These are phyloP conservation scores for Calliphora vomitoria DNA, from an alignment of 2,888 invertebrate genomes.

Conservation along the genomic window DNA sequence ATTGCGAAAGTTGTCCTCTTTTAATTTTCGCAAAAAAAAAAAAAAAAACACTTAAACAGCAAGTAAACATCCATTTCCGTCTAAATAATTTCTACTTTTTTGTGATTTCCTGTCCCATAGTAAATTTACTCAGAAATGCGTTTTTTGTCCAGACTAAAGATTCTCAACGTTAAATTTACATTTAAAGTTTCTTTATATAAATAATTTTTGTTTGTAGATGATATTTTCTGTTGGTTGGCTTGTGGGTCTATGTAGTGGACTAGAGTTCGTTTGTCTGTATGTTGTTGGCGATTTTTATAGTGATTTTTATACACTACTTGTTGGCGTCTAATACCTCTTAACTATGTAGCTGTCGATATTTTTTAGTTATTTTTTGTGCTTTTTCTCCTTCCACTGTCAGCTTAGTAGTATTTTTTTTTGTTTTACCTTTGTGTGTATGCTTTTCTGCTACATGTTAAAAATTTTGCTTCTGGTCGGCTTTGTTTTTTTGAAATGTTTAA, in stretches of 20 bases:
- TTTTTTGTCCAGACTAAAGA: constrained; percentile 57
- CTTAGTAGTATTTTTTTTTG: constrained; percentile 29
- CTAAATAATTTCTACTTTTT: constrained; percentile 13
- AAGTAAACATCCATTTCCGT: constrained; percentile 20
- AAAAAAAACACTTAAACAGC: neutral
- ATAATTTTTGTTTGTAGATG: constrained; percentile 43
- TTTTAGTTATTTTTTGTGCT: constrained; percentile 21
- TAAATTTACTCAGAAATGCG: constrained; percentile 36
- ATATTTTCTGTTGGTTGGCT: neutral
- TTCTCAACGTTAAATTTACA: constrained; percentile 65
- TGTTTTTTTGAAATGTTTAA: constrained; percentile 62
- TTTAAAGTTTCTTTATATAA: constrained; percentile 39
- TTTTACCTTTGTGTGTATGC: neutral
- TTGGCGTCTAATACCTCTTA: constrained; percentile 70
- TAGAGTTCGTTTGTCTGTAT: constrained; percentile 38
- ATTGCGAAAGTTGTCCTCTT: constrained; percentile 10
- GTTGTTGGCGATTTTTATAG: constrained; percentile 56
- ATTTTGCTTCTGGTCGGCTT: constrained; percentile 69
- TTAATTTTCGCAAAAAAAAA: neutral
- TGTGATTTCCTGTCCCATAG: constrained; percentile 59
- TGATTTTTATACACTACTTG: constrained; percentile 67
- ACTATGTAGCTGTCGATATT: constrained; percentile 60
- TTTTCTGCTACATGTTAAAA: constrained; percentile 44
- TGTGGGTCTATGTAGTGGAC: neutral
- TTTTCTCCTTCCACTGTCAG: constrained; percentile 43